Base-by-base conservation (phyloP, 64 coral and sea anemone genomes). In the Cladopsammia gracilis region DNA sequence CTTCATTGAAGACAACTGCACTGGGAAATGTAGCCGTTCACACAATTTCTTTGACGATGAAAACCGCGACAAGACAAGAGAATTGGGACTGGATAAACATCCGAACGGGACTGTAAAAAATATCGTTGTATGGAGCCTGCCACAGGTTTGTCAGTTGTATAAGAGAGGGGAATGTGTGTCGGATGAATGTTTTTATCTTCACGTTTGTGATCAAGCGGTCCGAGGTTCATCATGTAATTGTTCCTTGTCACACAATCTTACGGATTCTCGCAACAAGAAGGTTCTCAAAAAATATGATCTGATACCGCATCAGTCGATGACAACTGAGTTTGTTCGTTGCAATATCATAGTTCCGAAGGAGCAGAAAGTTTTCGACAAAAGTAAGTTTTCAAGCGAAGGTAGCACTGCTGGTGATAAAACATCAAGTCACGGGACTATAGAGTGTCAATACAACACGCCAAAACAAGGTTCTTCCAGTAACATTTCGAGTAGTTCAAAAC, bases 71-170 rank as follows among this genome's bases (percentile, higher is more conserved):
- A 93, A 77, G 43, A 59, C 57, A 2, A 48, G 26, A 68, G 50
- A 87, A 25, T 62, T 72, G 4, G 25, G 49, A 7, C 48, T 93
- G 19, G 72, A 86, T 8, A 73, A 79, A 53, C 11, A 67, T 20
- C 1, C 42, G 25, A 93, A 87, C 65, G 47, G 48, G 7, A 43
- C 26, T 56, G 34, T 87, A 48, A 79, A 58, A 10, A 77, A 76
- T 46, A 44, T 93, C 25, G 20, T 87, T 2, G n/a, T 25, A 5
- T 62, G 61, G 64, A 93, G 79, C 46, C 48, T 93, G 11, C 91
- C 91, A 11, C 84, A 70, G 60, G 81, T 93, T 56, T 93, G 91
- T 69, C 42, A 76, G 74, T 48, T 56, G 7, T 87, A 93, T 56
- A 44, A 44, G 10, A 58, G 22, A 14, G 48, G 22, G 24, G 50